These are phyloP conservation scores for Drosophila algonquin DNA, from an alignment of 2,888 invertebrate species.

Conservation along the genomic window DNA sequence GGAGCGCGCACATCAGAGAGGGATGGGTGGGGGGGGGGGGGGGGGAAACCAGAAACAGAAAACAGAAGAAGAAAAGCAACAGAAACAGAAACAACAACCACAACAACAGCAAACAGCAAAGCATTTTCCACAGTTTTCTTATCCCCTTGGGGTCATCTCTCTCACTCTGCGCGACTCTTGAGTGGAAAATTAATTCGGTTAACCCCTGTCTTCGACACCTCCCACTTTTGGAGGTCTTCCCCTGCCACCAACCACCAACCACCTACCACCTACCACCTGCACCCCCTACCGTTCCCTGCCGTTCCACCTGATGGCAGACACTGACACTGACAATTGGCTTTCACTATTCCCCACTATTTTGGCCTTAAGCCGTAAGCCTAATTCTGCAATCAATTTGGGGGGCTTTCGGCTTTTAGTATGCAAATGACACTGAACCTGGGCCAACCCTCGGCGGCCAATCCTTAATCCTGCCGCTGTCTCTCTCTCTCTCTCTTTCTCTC, in stretches of 20 bases:
- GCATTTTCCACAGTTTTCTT: conserved; percentile 34
- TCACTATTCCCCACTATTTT: conserved; percentile 40
- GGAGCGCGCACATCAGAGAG: background rate
- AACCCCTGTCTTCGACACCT: conserved; percentile 75
- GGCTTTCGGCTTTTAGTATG: conserved; percentile 18
- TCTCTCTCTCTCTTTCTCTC: background rate
- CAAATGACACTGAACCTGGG: conserved; percentile 20
- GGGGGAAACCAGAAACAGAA: conserved; percentile 27
- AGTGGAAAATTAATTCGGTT: conserved; percentile 78
- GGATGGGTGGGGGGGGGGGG: background rate
- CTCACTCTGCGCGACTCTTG: conserved; percentile 44
- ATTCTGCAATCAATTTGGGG: conserved; percentile 34
- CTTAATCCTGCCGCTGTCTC: conserved; percentile 1
- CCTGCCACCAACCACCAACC: background rate
- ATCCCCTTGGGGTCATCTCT: conserved; percentile 65
- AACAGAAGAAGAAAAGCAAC: too few relatives aligned
- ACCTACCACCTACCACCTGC: background rate
- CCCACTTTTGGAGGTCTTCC: conserved; percentile 53
- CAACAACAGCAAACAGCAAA: too few relatives aligned
- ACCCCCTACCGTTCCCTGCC: background rate
- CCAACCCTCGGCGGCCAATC: conserved; percentile 14
- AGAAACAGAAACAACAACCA: too few relatives aligned
- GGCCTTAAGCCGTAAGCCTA: conserved; percentile 3
- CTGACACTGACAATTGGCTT: conserved; percentile 55
- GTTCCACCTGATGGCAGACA: conserved; percentile 43